Evolutionary conservation across 2,113 vertebrate genomes (phyloP).

Genomic region (Thymallus thymallus): DNA sequence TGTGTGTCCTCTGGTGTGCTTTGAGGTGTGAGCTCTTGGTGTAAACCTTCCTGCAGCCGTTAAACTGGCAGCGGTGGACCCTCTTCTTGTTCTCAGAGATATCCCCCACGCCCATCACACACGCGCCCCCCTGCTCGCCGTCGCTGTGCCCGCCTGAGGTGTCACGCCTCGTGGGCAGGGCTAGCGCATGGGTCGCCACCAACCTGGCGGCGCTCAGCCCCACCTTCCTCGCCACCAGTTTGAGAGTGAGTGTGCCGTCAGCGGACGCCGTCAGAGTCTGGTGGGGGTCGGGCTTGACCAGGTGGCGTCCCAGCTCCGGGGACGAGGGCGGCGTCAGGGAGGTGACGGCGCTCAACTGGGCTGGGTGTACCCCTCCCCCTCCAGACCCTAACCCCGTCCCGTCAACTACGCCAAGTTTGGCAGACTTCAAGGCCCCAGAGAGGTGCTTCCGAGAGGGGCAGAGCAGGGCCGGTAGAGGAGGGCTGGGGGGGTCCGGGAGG

Average conservation of each 20-base stretch:
- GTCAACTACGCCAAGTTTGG: slow-evolving; percentile 43
- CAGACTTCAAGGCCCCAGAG: slow-evolving; percentile 76
- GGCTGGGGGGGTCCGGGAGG: slow-evolving; percentile 77
- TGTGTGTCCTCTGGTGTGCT: slow-evolving; percentile 99
- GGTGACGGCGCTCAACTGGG: slow-evolving; percentile 95
- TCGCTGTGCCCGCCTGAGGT: slow-evolving; percentile 78
- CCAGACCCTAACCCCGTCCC: slow-evolving; percentile 30
- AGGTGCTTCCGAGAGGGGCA: slow-evolving; percentile 72
- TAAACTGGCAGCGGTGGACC: slow-evolving; percentile 98
- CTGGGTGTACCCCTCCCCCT: slow-evolving; percentile 81
- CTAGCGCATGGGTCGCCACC: slow-evolving; percentile 72
- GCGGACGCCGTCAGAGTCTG: slow-evolving; percentile 85
- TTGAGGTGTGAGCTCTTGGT: slow-evolving; percentile 99
- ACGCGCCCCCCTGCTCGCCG: slow-evolving; percentile 19
- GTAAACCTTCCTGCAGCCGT: slow-evolving; percentile 98
- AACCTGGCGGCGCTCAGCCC: slow-evolving; percentile 85
- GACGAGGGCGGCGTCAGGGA: slow-evolving; percentile 96
- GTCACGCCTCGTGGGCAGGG: slow-evolving; percentile 58
- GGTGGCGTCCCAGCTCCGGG: slow-evolving; percentile 93
- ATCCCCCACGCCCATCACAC: slow-evolving; percentile 71
- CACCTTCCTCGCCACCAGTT: slow-evolving; percentile 92
- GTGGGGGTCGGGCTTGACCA: slow-evolving; percentile 83
- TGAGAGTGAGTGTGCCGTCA: slow-evolving; percentile 90
- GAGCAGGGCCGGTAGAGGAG: slow-evolving; percentile 74
- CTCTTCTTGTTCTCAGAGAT: slow-evolving; percentile 97